Conservation (phyloP, 2,797 vertebrate species). For the Poeciliopsis infans region DNA sequence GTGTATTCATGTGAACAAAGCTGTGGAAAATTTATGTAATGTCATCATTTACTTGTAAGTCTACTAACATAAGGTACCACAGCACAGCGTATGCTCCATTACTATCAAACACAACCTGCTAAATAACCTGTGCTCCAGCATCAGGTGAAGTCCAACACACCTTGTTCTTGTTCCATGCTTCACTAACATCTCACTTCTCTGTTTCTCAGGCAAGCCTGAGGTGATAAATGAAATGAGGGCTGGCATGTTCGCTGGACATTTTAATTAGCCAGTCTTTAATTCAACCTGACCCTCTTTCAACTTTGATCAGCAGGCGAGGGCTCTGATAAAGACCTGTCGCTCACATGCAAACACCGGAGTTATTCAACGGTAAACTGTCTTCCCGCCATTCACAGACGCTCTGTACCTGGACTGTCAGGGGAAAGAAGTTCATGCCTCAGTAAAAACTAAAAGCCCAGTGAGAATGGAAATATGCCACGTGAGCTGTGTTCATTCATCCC, state of each 20-base stretch:
- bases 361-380: slow-evolving; percentile 65
- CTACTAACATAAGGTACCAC: slow-evolving; percentile 24
- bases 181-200: slow-evolving; percentile 38
- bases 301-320: slow-evolving; percentile 73
- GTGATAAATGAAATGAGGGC: slow-evolving; percentile 71
- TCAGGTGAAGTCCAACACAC: slow-evolving; percentile 42
- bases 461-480: slow-evolving; percentile 47
- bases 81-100: slow-evolving; percentile 17
- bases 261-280: slow-evolving; percentile 85
- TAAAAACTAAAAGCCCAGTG: slow-evolving; percentile 60
- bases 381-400: slow-evolving; percentile 41
- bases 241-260: slow-evolving; percentile 77
- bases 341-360: slow-evolving; percentile 64
- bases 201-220: slow-evolving; percentile 38
- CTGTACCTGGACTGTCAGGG: slow-evolving; percentile 48
- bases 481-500: slow-evolving; percentile 49
- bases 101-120: slow-evolving; percentile 26
- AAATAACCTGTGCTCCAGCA: slow-evolving; percentile 31
- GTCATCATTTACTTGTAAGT: not conserved
- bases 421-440: slow-evolving; percentile 55
- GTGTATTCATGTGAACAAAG: slow-evolving; percentile 32
- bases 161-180: slow-evolving; percentile 21
- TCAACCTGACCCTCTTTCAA: slow-evolving; percentile 81
- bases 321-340: slow-evolving; percentile 78
- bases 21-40: slow-evolving; percentile 4